Conservation (phyloP, 1,140 invertebrate species). For the Probaryconus sp. region DNA sequence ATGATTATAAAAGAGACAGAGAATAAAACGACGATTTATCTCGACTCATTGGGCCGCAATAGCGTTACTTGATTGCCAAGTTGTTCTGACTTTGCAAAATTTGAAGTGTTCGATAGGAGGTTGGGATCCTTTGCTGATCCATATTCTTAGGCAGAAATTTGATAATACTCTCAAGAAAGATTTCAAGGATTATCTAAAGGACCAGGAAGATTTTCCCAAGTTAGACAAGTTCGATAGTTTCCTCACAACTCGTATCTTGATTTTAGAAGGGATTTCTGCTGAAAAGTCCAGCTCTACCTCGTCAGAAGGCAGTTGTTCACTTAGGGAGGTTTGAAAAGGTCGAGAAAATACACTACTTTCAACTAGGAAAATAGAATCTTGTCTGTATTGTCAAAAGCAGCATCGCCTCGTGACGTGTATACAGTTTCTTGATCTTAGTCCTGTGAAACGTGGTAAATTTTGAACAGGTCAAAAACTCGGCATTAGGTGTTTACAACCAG, state of each 20-base stretch:
- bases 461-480: too few relatives aligned
- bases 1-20: too few relatives aligned
- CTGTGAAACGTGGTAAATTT: too few relatives aligned
- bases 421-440: too few relatives aligned
- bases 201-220: not conserved
- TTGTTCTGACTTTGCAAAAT: not conserved
- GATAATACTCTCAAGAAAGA: not conserved
- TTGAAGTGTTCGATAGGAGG: not conserved
- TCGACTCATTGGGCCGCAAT: too few relatives aligned
- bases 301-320: not conserved
- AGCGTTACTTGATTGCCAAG: too few relatives aligned
- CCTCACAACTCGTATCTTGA: not conserved
- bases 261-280: not conserved
- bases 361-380: too few relatives aligned
- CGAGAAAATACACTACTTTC: not conserved
- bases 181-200: not conserved
- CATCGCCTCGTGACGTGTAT: too few relatives aligned
- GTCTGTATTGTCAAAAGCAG: too few relatives aligned
- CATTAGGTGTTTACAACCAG: too few relatives aligned
- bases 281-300: too few relatives aligned
- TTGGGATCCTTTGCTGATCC: constrained; percentile 27
- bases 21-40: too few relatives aligned
- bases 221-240: constrained; percentile 7
- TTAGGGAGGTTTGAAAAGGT: not conserved
- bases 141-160: not conserved